Conservation (phyloP, 2,797 vertebrate species). For the Falco berigora region DNA sequence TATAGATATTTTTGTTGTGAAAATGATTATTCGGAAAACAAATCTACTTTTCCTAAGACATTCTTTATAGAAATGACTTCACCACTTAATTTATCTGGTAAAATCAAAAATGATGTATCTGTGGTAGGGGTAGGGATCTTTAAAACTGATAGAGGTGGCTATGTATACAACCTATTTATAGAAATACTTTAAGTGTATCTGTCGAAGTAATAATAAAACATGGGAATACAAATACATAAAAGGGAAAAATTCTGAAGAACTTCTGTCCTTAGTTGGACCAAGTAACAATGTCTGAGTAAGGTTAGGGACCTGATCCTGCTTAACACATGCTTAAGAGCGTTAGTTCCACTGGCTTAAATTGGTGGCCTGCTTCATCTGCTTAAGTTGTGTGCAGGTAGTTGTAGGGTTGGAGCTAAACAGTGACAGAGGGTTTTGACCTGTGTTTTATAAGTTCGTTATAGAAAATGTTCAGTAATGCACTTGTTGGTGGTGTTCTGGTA, state of each 20-base stretch:
- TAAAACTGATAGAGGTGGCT: slow-evolving; percentile 60
- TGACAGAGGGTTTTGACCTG: slow-evolving; percentile 18
- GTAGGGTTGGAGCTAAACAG: background rate
- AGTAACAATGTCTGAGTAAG: background rate
- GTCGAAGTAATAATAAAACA: background rate
- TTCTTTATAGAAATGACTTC: slow-evolving; percentile 39
- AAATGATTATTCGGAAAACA: slow-evolving; percentile 64
- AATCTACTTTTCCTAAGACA: slow-evolving; percentile 63
- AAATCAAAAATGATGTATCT: slow-evolving; percentile 56
- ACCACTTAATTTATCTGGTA: slow-evolving; percentile 61
- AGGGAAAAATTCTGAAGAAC: background rate
- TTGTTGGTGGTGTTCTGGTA: slow-evolving; percentile 69
- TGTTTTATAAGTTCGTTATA: slow-evolving; percentile 63
- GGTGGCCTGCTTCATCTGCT: background rate
- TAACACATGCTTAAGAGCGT: background rate
- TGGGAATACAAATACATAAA: background rate
- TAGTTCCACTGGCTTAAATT: background rate
- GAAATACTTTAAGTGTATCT: slow-evolving; percentile 62
- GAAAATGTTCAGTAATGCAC: slow-evolving; percentile 68
- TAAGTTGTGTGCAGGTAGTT: background rate
- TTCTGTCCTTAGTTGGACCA: background rate
- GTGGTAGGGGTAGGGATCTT: slow-evolving; percentile 67
- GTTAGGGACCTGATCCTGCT: background rate
- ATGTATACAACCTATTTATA: slow-evolving; percentile 71
- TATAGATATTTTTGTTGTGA: slow-evolving; percentile 67